phyloP scores from a whole-genome alignment of 1,140 invertebrate genomes.

The Drosophila repletoides region DNA sequence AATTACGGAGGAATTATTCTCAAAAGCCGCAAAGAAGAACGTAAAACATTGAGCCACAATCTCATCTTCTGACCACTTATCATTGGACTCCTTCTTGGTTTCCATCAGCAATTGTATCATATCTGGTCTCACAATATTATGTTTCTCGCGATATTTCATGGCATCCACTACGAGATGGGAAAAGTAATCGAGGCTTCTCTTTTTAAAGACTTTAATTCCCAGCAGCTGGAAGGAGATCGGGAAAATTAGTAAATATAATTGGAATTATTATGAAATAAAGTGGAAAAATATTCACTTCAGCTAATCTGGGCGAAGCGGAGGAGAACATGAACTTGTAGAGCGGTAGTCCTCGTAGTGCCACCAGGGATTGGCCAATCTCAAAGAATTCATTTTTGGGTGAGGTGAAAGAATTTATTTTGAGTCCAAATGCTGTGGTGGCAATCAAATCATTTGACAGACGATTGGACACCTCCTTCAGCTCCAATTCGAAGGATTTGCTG shows the following conservation, averaged over 20 bases:
- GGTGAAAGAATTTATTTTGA: too few relatives aligned
- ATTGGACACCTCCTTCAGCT: slow-evolving; percentile 82
- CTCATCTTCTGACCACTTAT: slow-evolving; percentile 83
- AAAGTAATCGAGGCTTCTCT: slow-evolving; percentile 59
- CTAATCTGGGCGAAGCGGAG: slow-evolving; percentile 25
- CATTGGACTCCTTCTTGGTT: slow-evolving; percentile 66
- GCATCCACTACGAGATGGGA: slow-evolving; percentile 71
- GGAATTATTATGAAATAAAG: neutral
- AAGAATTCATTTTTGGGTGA: too few relatives aligned
- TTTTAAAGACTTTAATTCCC: slow-evolving; percentile 48
- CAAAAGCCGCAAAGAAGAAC: too few relatives aligned
- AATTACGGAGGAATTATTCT: too few relatives aligned
- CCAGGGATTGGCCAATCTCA: slow-evolving; percentile 80
- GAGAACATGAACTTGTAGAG: slow-evolving; percentile 63
- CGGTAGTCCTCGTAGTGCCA: slow-evolving; percentile 65
- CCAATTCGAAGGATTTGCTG: slow-evolving; percentile 60
- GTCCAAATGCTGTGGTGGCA: slow-evolving; percentile 83
- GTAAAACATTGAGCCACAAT: slow-evolving; percentile 84
- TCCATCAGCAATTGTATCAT: slow-evolving; percentile 83
- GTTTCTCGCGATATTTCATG: slow-evolving; percentile 78
- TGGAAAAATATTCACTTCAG: slow-evolving; percentile 31
- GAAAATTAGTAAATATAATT: neutral
- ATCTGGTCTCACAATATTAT: slow-evolving; percentile 82
- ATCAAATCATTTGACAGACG: slow-evolving; percentile 84
- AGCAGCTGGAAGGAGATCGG: slow-evolving; percentile 37